Conservation (phyloP, 2,113 vertebrate species). For the Percopsis transmontana region DNA sequence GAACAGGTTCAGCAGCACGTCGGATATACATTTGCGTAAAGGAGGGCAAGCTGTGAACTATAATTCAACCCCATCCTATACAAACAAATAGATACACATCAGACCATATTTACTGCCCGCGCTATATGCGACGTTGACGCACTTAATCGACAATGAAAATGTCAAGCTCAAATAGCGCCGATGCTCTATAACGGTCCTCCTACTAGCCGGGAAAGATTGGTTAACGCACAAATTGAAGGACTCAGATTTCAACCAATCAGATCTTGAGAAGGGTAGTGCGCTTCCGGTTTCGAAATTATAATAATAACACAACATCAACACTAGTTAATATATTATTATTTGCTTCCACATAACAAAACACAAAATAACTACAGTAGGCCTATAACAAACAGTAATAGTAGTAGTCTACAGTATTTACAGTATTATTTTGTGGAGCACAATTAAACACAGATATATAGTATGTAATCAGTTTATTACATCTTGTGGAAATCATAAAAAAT, state of each 20-base stretch:
- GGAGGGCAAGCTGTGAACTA: neutral
- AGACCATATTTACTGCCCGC: too few relatives aligned
- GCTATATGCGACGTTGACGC: neutral
- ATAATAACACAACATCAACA: too few relatives aligned
- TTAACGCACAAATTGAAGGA: neutral
- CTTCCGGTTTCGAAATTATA: slow-evolving; percentile 31
- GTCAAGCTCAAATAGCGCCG: neutral
- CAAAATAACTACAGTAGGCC: too few relatives aligned
- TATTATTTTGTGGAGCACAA: too few relatives aligned
- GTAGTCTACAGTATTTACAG: too few relatives aligned
- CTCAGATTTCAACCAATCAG: slow-evolving; percentile 31
- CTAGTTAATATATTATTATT: too few relatives aligned
- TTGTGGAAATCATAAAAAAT: too few relatives aligned
- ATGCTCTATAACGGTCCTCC: neutral
- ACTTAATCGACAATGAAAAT: neutral
- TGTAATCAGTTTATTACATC: too few relatives aligned
- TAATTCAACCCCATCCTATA: neutral
- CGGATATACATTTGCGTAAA: slow-evolving; percentile 46
- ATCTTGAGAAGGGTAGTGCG: neutral
- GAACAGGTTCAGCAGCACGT: slow-evolving; percentile 56
- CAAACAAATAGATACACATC: neutral
- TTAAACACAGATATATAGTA: too few relatives aligned
- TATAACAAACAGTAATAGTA: too few relatives aligned
- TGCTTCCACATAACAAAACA: too few relatives aligned
- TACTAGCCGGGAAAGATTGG: slow-evolving; percentile 23